These are phyloP conservation scores for Paraplagusia blochii DNA, from an alignment of 2,113 vertebrate genomes.

Conservation along the genomic window DNA sequence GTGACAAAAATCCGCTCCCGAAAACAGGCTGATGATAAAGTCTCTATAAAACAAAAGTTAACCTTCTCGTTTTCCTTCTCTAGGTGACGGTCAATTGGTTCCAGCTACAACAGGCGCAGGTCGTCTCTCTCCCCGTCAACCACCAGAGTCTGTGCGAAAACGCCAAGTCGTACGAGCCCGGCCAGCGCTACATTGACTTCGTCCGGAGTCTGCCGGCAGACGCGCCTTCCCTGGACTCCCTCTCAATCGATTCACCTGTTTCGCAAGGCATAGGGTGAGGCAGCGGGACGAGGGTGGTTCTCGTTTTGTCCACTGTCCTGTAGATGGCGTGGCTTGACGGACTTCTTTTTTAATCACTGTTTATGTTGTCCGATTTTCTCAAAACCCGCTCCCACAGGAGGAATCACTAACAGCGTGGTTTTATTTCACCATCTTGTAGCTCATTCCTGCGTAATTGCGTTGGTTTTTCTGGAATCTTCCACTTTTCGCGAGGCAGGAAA, in stretches of 20 bases:
- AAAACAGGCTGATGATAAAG: too few relatives aligned
- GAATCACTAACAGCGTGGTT: not conserved
- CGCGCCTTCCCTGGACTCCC: slow-evolving; percentile 71
- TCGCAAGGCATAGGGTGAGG: slow-evolving; percentile 83
- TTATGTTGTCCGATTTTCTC: slow-evolving; percentile 19
- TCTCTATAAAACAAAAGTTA: too few relatives aligned
- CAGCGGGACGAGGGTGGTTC: not conserved
- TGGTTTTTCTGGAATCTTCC: not conserved
- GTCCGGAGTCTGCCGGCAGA: slow-evolving; percentile 83
- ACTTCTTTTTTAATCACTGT: slow-evolving; percentile 14
- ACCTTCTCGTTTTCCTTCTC: slow-evolving; percentile 4
- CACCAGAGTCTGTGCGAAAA: slow-evolving; percentile 90
- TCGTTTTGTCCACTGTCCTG: not conserved
- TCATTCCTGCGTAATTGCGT: too few relatives aligned
- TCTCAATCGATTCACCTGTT: slow-evolving; percentile 72
- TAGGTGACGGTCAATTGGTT: slow-evolving; percentile 97
- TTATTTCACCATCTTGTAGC: not conserved
- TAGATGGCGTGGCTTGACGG: not conserved
- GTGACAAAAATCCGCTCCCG: not conserved
- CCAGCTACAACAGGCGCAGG: slow-evolving; percentile 92
- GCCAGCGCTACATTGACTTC: slow-evolving; percentile 89
- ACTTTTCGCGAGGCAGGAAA: not conserved
- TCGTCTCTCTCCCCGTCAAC: slow-evolving; percentile 86
- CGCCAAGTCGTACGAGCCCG: slow-evolving; percentile 93
- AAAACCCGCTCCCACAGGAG: not conserved